phyloP scores from a whole-genome alignment of 2,113 vertebrate species.

The Rhinichthys klamathensis region DNA sequence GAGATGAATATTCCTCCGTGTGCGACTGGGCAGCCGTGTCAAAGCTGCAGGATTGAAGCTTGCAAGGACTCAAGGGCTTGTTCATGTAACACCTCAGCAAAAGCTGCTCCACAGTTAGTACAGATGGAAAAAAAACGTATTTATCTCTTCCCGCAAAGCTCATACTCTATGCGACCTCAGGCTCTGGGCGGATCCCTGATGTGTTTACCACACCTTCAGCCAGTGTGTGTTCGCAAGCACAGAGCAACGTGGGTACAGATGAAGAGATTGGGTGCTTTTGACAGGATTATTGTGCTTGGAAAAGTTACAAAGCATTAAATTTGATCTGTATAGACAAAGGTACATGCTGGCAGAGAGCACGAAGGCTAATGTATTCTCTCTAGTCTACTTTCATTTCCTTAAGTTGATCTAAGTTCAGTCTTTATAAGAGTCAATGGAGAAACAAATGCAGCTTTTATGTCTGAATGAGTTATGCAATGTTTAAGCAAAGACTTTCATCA shows the following conservation, averaged over 20 bases:
- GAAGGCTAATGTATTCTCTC: background rate
- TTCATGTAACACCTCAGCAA: constrained; percentile 39
- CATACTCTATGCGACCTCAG: constrained; percentile 1
- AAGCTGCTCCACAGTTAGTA: background rate
- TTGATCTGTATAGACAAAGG: background rate
- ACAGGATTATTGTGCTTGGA: constrained; percentile 34
- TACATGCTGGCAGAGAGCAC: background rate
- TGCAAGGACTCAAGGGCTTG: constrained; percentile 47
- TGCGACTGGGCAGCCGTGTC: constrained; percentile 44
- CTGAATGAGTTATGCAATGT: constrained; percentile 21
- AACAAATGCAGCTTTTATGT: constrained; percentile 26
- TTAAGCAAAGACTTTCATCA: background rate
- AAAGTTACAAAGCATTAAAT: background rate
- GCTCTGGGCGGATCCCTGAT: constrained; percentile 29
- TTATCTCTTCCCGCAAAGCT: constrained; percentile 4
- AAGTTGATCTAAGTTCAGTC: background rate
- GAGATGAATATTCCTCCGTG: constrained; percentile 47
- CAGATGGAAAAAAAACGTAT: background rate
- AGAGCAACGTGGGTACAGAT: constrained; percentile 13
- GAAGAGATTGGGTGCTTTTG: constrained; percentile 19
- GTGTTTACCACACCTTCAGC: constrained; percentile 33
- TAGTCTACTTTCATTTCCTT: constrained; percentile 7
- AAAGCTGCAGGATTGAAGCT: background rate
- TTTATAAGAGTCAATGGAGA: background rate
- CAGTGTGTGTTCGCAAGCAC: background rate